phyloP scores from a whole-genome alignment of 2,113 vertebrate genomes.

The Ceuthmochares aereus region DNA sequence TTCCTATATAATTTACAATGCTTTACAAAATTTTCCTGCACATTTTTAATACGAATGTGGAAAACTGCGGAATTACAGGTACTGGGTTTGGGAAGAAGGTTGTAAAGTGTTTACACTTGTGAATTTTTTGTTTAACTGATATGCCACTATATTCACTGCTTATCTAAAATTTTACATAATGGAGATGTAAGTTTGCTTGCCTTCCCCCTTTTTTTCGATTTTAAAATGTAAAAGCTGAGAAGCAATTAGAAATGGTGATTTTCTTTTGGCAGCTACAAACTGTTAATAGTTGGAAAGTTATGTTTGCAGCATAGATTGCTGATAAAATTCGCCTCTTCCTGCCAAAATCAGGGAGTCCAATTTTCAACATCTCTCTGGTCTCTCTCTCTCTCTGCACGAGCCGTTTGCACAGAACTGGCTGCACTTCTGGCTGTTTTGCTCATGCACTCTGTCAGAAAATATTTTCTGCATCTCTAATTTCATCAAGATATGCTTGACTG shows the following conservation, averaged over 20 bases:
- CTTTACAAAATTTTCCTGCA: not conserved
- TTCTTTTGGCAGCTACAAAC: constrained; percentile 73
- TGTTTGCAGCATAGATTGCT: constrained; percentile 72
- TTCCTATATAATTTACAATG: not conserved
- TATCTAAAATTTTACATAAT: not conserved
- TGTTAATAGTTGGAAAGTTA: constrained; percentile 79
- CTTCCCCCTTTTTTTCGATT: not conserved
- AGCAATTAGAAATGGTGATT: constrained; percentile 74
- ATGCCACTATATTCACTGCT: not conserved
- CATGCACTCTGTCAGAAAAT: constrained; percentile 74
- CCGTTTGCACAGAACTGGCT: constrained; percentile 45
- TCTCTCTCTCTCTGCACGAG: constrained; percentile 53
- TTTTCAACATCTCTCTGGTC: constrained; percentile 70
- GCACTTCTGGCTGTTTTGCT: constrained; percentile 73
- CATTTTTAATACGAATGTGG: not conserved
- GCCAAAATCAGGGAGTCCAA: constrained; percentile 79
- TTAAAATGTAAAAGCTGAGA: constrained; percentile 10
- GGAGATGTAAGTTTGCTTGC: constrained; percentile 25
- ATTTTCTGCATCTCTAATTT: constrained; percentile 82
- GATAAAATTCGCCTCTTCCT: constrained; percentile 79
- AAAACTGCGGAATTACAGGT: not conserved
- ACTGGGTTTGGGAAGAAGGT: not conserved
- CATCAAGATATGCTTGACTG: constrained; percentile 77
- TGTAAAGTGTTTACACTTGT: not conserved
- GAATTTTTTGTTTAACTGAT: not conserved